Evolutionary conservation across 1,140 invertebrate species (phyloP).

Genomic region (Riptortus pedestris): DNA sequence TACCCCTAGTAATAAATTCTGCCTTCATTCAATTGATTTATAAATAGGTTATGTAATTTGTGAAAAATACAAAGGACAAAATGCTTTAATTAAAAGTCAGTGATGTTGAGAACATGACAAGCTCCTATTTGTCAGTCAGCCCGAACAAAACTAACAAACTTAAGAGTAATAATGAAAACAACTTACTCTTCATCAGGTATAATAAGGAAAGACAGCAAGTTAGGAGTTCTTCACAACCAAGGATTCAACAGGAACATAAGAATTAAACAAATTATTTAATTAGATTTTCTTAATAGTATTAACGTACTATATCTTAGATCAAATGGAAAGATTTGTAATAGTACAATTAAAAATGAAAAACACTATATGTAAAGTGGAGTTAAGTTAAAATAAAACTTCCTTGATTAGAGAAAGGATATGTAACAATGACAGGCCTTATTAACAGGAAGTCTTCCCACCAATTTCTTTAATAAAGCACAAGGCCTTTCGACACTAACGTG

Average conservation of each 20-base stretch:
- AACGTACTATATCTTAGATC: background rate
- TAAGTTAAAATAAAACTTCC: no score
- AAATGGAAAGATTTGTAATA: background rate
- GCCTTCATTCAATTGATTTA: background rate
- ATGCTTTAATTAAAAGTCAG: background rate
- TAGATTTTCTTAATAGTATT: background rate
- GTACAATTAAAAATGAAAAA: background rate
- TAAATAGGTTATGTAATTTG: background rate
- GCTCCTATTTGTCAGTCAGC: background rate
- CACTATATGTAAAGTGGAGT: no score
- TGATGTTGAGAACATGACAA: background rate
- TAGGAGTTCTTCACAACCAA: slow-evolving; percentile 12
- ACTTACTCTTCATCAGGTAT: slow-evolving; percentile 1
- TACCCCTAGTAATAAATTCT: background rate
- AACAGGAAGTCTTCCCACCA: no score
- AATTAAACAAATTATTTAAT: background rate
- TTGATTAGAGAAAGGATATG: no score
- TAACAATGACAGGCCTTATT: no score
- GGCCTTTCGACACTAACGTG: no score
- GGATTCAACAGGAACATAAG: background rate
- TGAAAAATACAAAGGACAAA: background rate
- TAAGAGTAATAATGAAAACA: background rate
- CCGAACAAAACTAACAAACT: background rate
- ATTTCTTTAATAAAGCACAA: no score
- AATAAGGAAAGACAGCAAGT: background rate